A percentile compares a stretch with the other conserved stretches of the same genome.
These are phyloP conservation scores for Leuciscus waleckii DNA, from an alignment of 2,797 vertebrate genomes.

Conservation along the genomic window DNA sequence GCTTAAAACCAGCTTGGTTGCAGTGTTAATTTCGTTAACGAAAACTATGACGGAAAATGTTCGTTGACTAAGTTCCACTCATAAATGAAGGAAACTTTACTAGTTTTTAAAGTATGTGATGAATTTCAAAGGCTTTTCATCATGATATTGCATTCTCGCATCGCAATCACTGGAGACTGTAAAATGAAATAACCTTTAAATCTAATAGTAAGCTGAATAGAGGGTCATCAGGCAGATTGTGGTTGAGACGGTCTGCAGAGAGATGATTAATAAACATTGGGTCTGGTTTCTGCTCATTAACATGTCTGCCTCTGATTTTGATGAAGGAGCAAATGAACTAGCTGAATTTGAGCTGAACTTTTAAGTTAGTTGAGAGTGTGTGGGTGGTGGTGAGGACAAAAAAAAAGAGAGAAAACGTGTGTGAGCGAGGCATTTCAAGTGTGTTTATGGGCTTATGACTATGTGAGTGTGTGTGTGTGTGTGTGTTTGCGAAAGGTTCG, in stretches of 20 bases:
- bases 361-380: constrained; percentile 29
- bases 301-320: constrained; percentile 66
- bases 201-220: constrained; percentile 52
- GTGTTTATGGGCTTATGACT: constrained; percentile 23
- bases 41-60: no score
- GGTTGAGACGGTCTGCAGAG: constrained; percentile 69
- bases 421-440: constrained; percentile 36
- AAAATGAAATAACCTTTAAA: constrained; percentile 43
- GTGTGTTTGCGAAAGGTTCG: constrained; percentile 43
- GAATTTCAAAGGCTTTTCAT: constrained; percentile 36
- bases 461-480: constrained; percentile 42
- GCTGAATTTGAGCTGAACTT: constrained; percentile 58
- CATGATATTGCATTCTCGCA: constrained; percentile 22
- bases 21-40: no score
- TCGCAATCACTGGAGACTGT: constrained; percentile 35
- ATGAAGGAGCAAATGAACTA: constrained; percentile 76
- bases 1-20: neutral
- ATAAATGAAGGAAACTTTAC: neutral
- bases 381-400: constrained; percentile 18
- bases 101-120: constrained; percentile 1
- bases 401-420: constrained; percentile 13
- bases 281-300: constrained; percentile 76
- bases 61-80: neutral
- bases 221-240: constrained; percentile 68
- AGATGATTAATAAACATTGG: constrained; percentile 75